A percentile compares a stretch with the other conserved stretches of the same genome.
Conservation (phyloP, 1,140 invertebrate species). For the Mesaphorura yosii region DNA sequence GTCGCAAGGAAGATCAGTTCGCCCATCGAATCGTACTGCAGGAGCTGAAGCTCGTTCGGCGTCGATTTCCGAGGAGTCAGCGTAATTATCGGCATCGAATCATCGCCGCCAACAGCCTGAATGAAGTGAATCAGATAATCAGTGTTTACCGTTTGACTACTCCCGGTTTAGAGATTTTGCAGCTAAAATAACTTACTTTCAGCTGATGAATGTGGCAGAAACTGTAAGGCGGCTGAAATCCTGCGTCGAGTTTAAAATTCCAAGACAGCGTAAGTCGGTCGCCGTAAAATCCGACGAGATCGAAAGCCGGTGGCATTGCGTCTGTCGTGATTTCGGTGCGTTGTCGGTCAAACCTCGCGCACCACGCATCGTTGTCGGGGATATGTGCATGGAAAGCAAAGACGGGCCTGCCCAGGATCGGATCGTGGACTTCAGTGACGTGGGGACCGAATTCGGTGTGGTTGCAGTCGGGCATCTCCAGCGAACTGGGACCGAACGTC, state of each 20-base stretch:
- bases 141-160: too few species aligned
- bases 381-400: not conserved
- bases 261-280: not conserved
- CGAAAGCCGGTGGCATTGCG: not conserved
- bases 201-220: constrained; percentile 4
- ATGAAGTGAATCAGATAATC: too few species aligned
- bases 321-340: constrained; percentile 9
- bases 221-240: not conserved
- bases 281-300: not conserved
- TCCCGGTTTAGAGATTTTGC: too few species aligned
- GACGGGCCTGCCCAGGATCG: not conserved
- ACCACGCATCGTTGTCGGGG: constrained; percentile 1
- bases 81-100: not conserved
- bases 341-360: constrained; percentile 5
- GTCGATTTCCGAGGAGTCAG: not conserved
- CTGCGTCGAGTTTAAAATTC: constrained; percentile 1
- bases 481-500: not conserved
- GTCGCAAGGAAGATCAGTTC: not conserved
- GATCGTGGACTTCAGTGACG: not conserved
- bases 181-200: too few species aligned
- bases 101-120: not conserved
- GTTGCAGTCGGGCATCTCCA: not conserved
- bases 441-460: not conserved
- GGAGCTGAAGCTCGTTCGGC: not conserved
- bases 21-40: not conserved